These are phyloP conservation scores for Equus przewalskii DNA, from an alignment of 2,113 vertebrate species.

Conservation along the genomic window DNA sequence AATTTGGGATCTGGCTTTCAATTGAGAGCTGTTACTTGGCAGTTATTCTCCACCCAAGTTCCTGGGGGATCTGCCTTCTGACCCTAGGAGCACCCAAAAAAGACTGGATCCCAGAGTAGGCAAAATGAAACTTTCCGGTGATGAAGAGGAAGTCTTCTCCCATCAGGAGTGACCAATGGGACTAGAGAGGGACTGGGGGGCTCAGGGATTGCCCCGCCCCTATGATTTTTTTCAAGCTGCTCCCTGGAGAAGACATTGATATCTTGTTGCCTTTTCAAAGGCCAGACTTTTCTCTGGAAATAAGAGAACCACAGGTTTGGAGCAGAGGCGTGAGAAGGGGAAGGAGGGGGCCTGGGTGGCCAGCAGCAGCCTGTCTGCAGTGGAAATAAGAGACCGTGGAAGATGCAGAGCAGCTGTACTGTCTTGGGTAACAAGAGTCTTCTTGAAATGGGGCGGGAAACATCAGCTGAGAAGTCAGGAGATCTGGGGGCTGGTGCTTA, in stretches of 20 bases:
- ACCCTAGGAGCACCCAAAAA: background rate
- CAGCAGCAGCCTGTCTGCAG: background rate
- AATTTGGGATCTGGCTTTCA: slow-evolving; percentile 5
- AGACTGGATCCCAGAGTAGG: background rate
- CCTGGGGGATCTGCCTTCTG: background rate
- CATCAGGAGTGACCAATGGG: background rate
- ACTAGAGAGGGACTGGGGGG: background rate
- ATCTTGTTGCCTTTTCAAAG: background rate
- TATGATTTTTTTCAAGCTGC: background rate
- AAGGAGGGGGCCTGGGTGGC: background rate
- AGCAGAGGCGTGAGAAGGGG: background rate
- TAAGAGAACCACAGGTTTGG: background rate
- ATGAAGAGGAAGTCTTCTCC: background rate
- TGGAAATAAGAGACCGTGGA: background rate
- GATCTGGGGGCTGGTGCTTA: background rate
- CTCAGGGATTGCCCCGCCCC: background rate
- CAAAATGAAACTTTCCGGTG: background rate
- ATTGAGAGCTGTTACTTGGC: background rate
- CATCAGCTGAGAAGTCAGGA: background rate
- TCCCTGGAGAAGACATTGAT: background rate
- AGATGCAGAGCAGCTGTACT: background rate
- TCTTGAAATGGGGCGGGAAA: background rate
- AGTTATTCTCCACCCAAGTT: background rate
- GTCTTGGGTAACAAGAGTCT: background rate
- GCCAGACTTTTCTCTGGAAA: background rate